These are phyloP conservation scores for Liasis olivaceus DNA, from an alignment of 2,797 vertebrate genomes.

Conservation along the genomic window DNA sequence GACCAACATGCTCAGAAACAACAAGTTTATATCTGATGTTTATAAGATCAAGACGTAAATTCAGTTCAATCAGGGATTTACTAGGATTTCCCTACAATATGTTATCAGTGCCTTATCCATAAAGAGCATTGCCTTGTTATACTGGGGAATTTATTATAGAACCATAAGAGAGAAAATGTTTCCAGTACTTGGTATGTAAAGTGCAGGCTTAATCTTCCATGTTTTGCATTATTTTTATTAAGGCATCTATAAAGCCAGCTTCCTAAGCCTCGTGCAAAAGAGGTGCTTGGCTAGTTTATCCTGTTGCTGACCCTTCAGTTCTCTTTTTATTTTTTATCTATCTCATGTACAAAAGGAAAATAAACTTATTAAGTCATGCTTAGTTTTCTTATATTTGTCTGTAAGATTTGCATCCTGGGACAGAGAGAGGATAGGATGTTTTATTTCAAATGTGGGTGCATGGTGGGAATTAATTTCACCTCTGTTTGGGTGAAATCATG, in stretches of 20 bases:
- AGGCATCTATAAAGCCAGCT: neutral
- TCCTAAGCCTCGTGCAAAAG: neutral
- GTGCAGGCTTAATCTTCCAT: slow-evolving; percentile 35
- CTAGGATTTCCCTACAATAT: neutral
- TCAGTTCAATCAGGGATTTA: neutral
- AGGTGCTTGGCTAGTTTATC: slow-evolving; percentile 7
- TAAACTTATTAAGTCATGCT: neutral
- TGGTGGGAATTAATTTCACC: neutral
- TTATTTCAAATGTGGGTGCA: slow-evolving; percentile 39
- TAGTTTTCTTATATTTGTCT: neutral
- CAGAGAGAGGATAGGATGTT: neutral
- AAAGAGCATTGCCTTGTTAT: neutral
- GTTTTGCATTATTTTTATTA: slow-evolving; percentile 15
- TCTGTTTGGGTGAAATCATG: neutral
- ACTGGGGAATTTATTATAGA: neutral
- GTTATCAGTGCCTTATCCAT: neutral
- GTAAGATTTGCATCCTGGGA: neutral
- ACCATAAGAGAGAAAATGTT: slow-evolving; percentile 36
- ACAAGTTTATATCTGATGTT: neutral
- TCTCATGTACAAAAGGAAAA: slow-evolving; percentile 17
- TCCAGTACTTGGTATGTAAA: slow-evolving; percentile 74
- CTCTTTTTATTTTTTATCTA: neutral
- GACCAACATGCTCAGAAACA: neutral
- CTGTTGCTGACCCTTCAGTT: slow-evolving; percentile 10
- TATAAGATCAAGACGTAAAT: neutral